These are phyloP conservation scores for Podarcis raffonei DNA, from an alignment of 2,113 vertebrate genomes.

Conservation along the genomic window DNA sequence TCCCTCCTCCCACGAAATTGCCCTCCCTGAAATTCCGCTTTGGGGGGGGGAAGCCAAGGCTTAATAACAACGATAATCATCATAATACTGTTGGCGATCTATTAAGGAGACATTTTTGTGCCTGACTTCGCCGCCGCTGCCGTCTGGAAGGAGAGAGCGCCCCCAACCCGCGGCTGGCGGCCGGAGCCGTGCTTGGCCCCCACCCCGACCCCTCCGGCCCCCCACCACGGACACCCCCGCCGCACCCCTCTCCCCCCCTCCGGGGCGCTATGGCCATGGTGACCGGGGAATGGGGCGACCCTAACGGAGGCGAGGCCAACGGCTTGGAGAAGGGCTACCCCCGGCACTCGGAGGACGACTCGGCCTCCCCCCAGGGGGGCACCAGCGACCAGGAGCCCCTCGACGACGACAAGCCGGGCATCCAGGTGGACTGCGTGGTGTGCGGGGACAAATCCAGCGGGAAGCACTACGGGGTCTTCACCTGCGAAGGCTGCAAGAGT, in stretches of 20 bases:
- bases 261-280: constrained; percentile 90
- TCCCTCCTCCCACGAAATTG: too few relatives aligned
- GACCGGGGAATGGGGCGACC: constrained; percentile 92
- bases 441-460: constrained; percentile 92
- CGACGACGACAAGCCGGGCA: constrained; percentile 85
- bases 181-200: too few relatives aligned
- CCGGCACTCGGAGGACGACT: constrained; percentile 80
- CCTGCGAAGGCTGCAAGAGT: constrained; percentile 95
- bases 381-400: constrained; percentile 89
- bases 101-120: too few relatives aligned
- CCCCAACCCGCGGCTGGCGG: too few relatives aligned
- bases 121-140: too few relatives aligned
- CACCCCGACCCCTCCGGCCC: too few relatives aligned
- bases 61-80: too few relatives aligned
- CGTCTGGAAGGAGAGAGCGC: too few relatives aligned
- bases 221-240: background rate
- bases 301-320: constrained; percentile 80
- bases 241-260: background rate
- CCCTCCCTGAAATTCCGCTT: background rate
- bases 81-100: too few relatives aligned
- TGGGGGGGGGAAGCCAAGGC: too few relatives aligned
- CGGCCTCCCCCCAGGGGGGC: constrained; percentile 87
- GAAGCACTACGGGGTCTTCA: constrained; percentile 94
- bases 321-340: constrained; percentile 74
- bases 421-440: constrained; percentile 91